Conservation (phyloP, 1,140 invertebrate species). For the Gonatopus flavifemur region DNA sequence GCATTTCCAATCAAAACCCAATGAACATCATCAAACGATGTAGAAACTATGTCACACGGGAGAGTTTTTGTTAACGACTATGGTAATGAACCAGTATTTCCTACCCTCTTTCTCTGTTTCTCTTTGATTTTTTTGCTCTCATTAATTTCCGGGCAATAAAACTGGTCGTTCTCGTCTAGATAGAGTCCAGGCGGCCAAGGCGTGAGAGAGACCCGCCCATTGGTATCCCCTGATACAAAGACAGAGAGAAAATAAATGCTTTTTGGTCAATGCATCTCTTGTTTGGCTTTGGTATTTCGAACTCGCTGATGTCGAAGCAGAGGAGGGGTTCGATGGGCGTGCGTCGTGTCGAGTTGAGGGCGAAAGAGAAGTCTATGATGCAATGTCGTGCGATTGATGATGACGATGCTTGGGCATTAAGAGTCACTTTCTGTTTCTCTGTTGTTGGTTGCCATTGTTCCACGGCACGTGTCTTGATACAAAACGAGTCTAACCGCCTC, state of each 20-base stretch:
- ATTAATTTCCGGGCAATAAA: conserved; percentile 59
- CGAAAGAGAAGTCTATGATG: conserved; percentile 32
- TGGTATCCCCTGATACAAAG: conserved; percentile 8
- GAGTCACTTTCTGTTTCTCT: too few relatives aligned
- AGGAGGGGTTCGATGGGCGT: conserved; percentile 20
- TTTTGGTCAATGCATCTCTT: conserved; percentile 46
- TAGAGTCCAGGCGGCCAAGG: conserved; percentile 21
- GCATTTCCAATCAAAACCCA: too few relatives aligned
- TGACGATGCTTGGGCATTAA: conserved; percentile 37
- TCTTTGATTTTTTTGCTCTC: too few relatives aligned
- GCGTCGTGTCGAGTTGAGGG: conserved; percentile 33
- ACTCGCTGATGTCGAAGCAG: conserved; percentile 5
- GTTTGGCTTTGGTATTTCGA: conserved; percentile 57
- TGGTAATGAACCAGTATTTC: background rate
- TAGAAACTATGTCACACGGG: too few relatives aligned
- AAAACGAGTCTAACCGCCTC: conserved; percentile 27
- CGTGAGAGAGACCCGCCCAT: conserved; percentile 57
- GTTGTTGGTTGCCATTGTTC: conserved; percentile 51
- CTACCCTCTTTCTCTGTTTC: too few relatives aligned
- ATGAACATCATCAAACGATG: too few relatives aligned
- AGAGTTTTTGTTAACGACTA: too few relatives aligned
- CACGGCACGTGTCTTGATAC: conserved; percentile 48
- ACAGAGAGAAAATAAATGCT: conserved; percentile 36
- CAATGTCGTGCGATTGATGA: conserved; percentile 53
- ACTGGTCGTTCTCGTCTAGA: conserved; percentile 31